Evolutionary conservation across 2,113 vertebrate species (phyloP), one percentile per base, ranked within the genome.

Genomic region (Eclectus roratus): DNA sequence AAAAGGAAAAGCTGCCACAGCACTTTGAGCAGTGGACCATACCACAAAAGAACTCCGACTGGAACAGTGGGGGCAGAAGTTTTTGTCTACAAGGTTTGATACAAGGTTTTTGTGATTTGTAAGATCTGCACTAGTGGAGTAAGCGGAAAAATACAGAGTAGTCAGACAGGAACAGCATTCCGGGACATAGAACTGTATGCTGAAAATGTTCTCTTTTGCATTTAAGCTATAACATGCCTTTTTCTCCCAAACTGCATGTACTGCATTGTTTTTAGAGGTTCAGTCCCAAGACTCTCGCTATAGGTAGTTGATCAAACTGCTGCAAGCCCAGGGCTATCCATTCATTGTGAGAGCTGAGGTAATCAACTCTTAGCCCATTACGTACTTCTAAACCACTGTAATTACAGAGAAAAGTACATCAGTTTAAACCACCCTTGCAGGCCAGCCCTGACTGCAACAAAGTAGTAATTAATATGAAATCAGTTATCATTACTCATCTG

Each of bases 381-480:
- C 1, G 9, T 47, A 73, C n/a, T 71, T 58, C 33, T 72, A 94
- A 91, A 85, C 27, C 25, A 58, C 50, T 80, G 58, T 41, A 64
- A 92, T 50, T 83, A 88, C 46, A 90, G 37, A 77, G 24, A 49
- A 83, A 86, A 73, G n/a, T 33, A 35, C 24, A 64, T n/a, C 13
- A 28, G n/a, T 53, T 74, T 60, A 94, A 88, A 80, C 21, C 37
- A 43, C 15, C 25, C 55, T 71, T 83, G 55, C 13, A 92, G 55
- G 25, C 23, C 60, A 83, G 68, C 41, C 83, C 0, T 47, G 72
- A 86, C 29, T 78, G 50, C 14, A 83, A 58, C 9, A 33, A 90
- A 78, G 37, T 25, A 88, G 19, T 74, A 91, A 94, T 78, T 92
- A 92, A 95, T 84, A 90, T 1, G 53, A 69, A 86, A 92, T 68